Percentiles rank a stretch among this genome's conserved stretches.
phyloP scores from a whole-genome alignment of 92 coral and sea anemone genomes.

The Muricea muricata region DNA sequence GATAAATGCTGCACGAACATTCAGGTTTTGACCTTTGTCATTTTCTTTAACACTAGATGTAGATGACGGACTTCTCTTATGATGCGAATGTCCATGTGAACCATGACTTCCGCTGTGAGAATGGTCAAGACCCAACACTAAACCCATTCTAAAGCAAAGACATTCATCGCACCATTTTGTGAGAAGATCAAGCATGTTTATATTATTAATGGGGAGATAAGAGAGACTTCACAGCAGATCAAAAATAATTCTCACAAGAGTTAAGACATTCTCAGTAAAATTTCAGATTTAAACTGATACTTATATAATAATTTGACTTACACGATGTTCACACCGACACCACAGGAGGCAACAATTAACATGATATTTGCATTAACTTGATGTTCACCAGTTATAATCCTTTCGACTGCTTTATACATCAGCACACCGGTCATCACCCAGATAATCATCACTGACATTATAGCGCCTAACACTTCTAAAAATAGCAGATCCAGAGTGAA shows the following conservation, averaged over 20 bases:
- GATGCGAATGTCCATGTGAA: conserved; percentile 23
- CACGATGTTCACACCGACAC: conserved; percentile 86
- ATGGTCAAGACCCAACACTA: conserved; percentile 64
- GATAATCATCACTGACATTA: conserved; percentile 85
- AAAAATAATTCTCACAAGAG: too few relatives aligned
- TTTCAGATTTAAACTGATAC: too few relatives aligned
- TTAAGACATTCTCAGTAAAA: too few relatives aligned
- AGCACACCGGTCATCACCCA: conserved; percentile 93
- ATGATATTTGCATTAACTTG: conserved; percentile 82
- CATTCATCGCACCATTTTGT: too few relatives aligned
- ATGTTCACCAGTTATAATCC: conserved; percentile 75
- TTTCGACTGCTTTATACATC: conserved; percentile 80
- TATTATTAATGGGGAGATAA: too few relatives aligned
- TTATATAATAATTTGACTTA: too few relatives aligned
- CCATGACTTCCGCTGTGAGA: conserved; percentile 6
- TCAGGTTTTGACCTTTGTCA: conserved; percentile 78
- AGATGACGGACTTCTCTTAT: background rate
- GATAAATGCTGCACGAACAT: conserved; percentile 93
- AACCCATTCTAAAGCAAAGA: conserved; percentile 76
- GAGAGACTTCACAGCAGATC: too few relatives aligned
- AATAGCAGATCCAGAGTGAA: too few relatives aligned
- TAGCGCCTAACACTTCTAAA: conserved; percentile 96
- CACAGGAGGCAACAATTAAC: conserved; percentile 84
- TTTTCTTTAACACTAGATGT: conserved; percentile 61
- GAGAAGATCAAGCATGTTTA: too few relatives aligned